A percentile compares a stretch with the other conserved stretches of the same genome.
phyloP scores from a whole-genome alignment of 1,140 invertebrate species.

The Trichonephila clavipes region DNA sequence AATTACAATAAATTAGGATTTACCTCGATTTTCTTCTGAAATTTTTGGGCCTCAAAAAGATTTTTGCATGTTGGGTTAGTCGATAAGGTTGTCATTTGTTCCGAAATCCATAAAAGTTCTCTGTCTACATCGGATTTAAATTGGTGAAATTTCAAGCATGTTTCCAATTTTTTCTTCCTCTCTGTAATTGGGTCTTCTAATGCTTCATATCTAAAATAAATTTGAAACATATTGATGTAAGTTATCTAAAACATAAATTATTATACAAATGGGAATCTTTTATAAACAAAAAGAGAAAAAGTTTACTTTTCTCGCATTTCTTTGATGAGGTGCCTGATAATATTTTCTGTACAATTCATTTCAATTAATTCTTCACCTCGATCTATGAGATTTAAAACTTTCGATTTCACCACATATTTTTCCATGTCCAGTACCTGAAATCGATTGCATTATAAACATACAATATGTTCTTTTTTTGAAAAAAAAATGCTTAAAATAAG shows the following conservation, averaged over 20 bases:
- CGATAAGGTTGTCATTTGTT: slow-evolving; percentile 91
- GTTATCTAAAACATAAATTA: neutral
- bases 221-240: neutral
- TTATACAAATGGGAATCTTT: neutral
- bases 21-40: slow-evolving; percentile 95
- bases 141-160: slow-evolving; percentile 90
- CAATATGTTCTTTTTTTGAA: too few species aligned
- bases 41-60: slow-evolving; percentile 93
- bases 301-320: slow-evolving; percentile 47
- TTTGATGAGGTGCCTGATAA: neutral
- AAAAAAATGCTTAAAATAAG: too few species aligned
- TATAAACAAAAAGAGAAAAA: neutral
- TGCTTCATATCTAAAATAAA: slow-evolving; percentile 14
- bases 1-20: neutral
- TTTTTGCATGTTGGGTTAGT: slow-evolving; percentile 89
- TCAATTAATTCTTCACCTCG: slow-evolving; percentile 27
- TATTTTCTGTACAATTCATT: neutral
- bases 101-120: slow-evolving; percentile 90
- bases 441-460: too few species aligned
- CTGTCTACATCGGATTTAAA: slow-evolving; percentile 92
- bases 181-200: slow-evolving; percentile 87
- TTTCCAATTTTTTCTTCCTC: slow-evolving; percentile 92
- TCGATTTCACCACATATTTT: neutral
- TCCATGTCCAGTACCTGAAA: slow-evolving; percentile 59
- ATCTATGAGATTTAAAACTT: slow-evolving; percentile 9